phyloP scores from a whole-genome alignment of 1,140 invertebrate genomes.

The Physella acuta region DNA sequence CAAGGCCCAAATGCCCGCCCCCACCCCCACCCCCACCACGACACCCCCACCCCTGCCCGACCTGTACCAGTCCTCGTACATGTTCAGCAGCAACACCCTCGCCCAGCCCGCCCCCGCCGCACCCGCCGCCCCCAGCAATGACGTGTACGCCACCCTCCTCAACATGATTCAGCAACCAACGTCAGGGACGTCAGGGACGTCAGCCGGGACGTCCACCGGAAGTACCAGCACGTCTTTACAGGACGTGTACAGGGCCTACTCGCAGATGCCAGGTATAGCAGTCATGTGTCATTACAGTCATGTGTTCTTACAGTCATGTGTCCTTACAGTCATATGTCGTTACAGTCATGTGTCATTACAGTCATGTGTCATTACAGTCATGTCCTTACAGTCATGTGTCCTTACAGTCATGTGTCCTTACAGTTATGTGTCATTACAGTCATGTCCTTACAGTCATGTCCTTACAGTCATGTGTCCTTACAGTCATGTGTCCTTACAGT shows the following conservation, averaged over 20 bases:
- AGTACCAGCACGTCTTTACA: background rate
- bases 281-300: too few relatives aligned
- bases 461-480: too few relatives aligned
- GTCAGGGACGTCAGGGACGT: background rate
- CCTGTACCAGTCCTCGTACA: conserved; percentile 5
- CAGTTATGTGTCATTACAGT: too few relatives aligned
- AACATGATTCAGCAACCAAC: background rate
- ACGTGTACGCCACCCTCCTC: background rate
- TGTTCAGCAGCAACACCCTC: conserved; percentile 8
- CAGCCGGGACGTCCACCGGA: too few relatives aligned
- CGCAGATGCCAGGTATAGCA: background rate
- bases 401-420: too few relatives aligned
- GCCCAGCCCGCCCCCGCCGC: background rate
- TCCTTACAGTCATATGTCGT: too few relatives aligned
- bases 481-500: too few relatives aligned
- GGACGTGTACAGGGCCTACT: conserved; percentile 6
- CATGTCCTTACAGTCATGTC: too few relatives aligned
- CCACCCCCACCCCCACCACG: background rate
- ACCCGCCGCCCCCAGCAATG: background rate
- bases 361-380: too few relatives aligned
- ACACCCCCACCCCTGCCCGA: conserved; percentile 10
- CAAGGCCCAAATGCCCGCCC: background rate
- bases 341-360: too few relatives aligned
- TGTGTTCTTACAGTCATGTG: too few relatives aligned
- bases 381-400: too few relatives aligned